phyloP scores from a whole-genome alignment of 2,888 invertebrate genomes.

The Gymnosoma rotundatum region DNA sequence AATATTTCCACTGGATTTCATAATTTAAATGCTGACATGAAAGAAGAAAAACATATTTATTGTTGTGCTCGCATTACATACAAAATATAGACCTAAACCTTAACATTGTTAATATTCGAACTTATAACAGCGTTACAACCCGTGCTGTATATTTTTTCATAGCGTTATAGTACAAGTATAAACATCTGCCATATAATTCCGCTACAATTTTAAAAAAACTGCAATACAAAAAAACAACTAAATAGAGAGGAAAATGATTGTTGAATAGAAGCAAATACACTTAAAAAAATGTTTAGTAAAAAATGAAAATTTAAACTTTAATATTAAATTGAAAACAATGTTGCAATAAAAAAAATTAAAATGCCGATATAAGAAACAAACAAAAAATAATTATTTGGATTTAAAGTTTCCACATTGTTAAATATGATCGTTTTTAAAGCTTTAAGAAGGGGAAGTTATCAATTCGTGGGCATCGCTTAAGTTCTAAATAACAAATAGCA shows the following conservation, averaged over 20 bases:
- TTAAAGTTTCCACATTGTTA: too few relatives aligned
- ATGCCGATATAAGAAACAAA: too few relatives aligned
- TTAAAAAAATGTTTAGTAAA: neutral
- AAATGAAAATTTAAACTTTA: neutral
- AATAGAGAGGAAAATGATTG: conserved; percentile 48
- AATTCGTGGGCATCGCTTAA: too few relatives aligned
- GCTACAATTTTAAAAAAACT: conserved; percentile 65
- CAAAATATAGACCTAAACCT: neutral
- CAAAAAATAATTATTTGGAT: too few relatives aligned
- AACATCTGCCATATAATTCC: conserved; percentile 70
- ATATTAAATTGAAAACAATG: too few relatives aligned
- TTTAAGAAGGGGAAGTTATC: too few relatives aligned
- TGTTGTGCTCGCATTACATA: neutral
- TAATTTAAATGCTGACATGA: conserved; percentile 15
- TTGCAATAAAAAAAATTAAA: too few relatives aligned
- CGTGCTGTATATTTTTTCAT: neutral
- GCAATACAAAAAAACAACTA: conserved; percentile 36
- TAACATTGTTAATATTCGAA: too few relatives aligned
- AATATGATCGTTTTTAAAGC: too few relatives aligned
- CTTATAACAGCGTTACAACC: too few relatives aligned
- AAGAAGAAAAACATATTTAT: neutral
- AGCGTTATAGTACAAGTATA: conserved; percentile 51
- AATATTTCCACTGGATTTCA: conserved; percentile 61
- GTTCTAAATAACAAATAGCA: too few relatives aligned
- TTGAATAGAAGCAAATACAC: conserved; percentile 6